A percentile compares a stretch with the other conserved stretches of the same genome.
Evolutionary conservation across 2,888 invertebrate genomes (phyloP).

Genomic region (Agriopis aurantiaria): DNA sequence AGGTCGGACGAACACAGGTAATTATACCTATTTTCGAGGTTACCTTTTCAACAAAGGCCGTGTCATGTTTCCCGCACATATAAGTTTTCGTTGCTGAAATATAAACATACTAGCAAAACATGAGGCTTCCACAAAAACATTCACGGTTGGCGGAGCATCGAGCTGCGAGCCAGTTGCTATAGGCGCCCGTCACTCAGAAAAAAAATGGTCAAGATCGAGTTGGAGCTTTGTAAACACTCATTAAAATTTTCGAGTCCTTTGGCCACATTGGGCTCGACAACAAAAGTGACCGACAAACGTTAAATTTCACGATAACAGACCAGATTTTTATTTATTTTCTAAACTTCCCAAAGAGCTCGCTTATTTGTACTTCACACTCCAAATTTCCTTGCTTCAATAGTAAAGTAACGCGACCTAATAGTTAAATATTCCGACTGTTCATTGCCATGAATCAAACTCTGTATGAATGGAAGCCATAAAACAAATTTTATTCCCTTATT

Average conservation of each 20-base stretch:
- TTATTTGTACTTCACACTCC: slow-evolving; percentile 42
- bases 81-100: slow-evolving; percentile 77
- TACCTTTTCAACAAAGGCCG: slow-evolving; percentile 52
- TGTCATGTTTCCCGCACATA: slow-evolving; percentile 62
- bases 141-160: slow-evolving; percentile 74
- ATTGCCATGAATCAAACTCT: slow-evolving; percentile 68
- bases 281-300: slow-evolving; percentile 38
- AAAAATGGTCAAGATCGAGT: slow-evolving; percentile 49
- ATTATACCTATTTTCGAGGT: slow-evolving; percentile 45
- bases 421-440: slow-evolving; percentile 45
- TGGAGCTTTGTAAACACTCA: slow-evolving; percentile 42
- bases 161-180: slow-evolving; percentile 64
- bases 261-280: slow-evolving; percentile 11
- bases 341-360: slow-evolving; percentile 26
- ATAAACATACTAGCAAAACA: slow-evolving; percentile 70
- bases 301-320: slow-evolving; percentile 38
- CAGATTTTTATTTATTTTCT: slow-evolving; percentile 39
- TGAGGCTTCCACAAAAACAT: slow-evolving; percentile 73
- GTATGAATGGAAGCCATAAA: slow-evolving; percentile 78
- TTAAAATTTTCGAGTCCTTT: slow-evolving; percentile 26
- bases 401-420: slow-evolving; percentile 41
- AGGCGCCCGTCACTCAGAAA: slow-evolving; percentile 41
- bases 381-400: slow-evolving; percentile 24
- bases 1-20: slow-evolving; percentile 9
- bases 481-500: slow-evolving; percentile 76